Percentiles rank a stretch among this genome's conserved stretches.
These are phyloP conservation scores for Patella caerulea DNA, from an alignment of 2,888 invertebrate genomes.

Conservation along the genomic window DNA sequence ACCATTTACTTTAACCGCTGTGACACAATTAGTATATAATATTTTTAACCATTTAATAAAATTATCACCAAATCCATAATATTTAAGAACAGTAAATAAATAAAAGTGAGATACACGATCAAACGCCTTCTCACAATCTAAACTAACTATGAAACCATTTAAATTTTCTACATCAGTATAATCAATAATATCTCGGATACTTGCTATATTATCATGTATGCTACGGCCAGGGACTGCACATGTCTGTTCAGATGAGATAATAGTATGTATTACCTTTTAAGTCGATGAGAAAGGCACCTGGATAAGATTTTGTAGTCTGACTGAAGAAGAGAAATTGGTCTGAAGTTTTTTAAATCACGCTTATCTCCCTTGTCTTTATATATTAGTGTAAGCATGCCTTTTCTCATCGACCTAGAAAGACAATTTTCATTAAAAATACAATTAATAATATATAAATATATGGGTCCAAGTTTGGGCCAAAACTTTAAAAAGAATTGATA, in stretches of 20 bases:
- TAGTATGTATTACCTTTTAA: slow-evolving; percentile 31
- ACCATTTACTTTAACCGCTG: slow-evolving; percentile 39
- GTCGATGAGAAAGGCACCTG: slow-evolving; percentile 36
- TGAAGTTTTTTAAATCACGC: slow-evolving; percentile 37
- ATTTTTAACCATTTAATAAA: slow-evolving; percentile 17
- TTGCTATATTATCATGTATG: slow-evolving; percentile 43
- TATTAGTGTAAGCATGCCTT: slow-evolving; percentile 31
- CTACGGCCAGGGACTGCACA: slow-evolving; percentile 40
- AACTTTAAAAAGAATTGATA: slow-evolving; percentile 11
- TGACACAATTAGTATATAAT: slow-evolving; percentile 23
- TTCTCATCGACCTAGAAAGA: slow-evolving; percentile 26
- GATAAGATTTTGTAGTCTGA: slow-evolving; percentile 44
- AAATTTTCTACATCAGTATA: slow-evolving; percentile 39
- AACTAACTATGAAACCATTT: slow-evolving; percentile 33
- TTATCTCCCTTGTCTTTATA: slow-evolving; percentile 38
- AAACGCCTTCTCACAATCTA: slow-evolving; percentile 49
- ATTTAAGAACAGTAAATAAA: slow-evolving; percentile 29
- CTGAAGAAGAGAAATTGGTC: slow-evolving; percentile 45
- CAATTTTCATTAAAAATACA: slow-evolving; percentile 25
- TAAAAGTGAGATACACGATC: slow-evolving; percentile 42
- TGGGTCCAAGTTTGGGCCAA: slow-evolving; percentile 14
- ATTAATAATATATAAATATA: slow-evolving; percentile 24
- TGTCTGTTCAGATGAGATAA: slow-evolving; percentile 42
- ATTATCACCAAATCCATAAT: slow-evolving; percentile 13
- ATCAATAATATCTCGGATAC: slow-evolving; percentile 37